phyloP scores from a whole-genome alignment of 1,140 invertebrate genomes.

The Plutomurus gul region DNA sequence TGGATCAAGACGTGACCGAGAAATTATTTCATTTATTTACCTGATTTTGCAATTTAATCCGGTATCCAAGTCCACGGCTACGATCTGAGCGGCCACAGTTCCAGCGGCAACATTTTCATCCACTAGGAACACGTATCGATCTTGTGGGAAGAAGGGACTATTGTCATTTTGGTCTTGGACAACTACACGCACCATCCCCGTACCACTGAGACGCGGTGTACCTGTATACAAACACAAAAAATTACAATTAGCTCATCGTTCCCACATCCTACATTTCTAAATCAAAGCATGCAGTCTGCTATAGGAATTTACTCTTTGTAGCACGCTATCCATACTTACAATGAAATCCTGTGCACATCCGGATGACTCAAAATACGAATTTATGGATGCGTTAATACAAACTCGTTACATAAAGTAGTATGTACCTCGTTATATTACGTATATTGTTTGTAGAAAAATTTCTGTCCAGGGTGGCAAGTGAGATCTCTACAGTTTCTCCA shows the following conservation, averaged over 20 bases:
- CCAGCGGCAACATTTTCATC: slow-evolving; percentile 76
- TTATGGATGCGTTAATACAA: too few species aligned
- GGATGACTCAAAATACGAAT: too few species aligned
- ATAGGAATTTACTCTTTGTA: too few species aligned
- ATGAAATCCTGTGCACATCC: too few species aligned
- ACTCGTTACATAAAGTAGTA: too few species aligned
- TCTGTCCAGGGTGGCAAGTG: too few species aligned
- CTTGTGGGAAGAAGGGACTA: slow-evolving; percentile 74
- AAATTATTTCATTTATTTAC: slow-evolving; percentile 56
- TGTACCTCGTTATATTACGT: too few species aligned
- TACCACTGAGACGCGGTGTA: slow-evolving; percentile 83
- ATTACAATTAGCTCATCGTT: too few species aligned
- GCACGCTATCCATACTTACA: too few species aligned
- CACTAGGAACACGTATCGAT: slow-evolving; percentile 75
- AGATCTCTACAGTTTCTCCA: too few species aligned
- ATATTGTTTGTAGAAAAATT: too few species aligned
- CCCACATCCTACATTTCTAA: not conserved
- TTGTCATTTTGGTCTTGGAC: slow-evolving; percentile 95
- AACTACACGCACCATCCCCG: slow-evolving; percentile 81
- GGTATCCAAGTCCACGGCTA: slow-evolving; percentile 77
- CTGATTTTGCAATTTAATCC: slow-evolving; percentile 83
- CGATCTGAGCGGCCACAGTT: slow-evolving; percentile 71
- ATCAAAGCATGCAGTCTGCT: too few species aligned
- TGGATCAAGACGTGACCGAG: not conserved
- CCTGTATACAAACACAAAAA: slow-evolving; percentile 61